Conservation (phyloP, 2,888 invertebrate genomes). For the Synergus japonicus region DNA sequence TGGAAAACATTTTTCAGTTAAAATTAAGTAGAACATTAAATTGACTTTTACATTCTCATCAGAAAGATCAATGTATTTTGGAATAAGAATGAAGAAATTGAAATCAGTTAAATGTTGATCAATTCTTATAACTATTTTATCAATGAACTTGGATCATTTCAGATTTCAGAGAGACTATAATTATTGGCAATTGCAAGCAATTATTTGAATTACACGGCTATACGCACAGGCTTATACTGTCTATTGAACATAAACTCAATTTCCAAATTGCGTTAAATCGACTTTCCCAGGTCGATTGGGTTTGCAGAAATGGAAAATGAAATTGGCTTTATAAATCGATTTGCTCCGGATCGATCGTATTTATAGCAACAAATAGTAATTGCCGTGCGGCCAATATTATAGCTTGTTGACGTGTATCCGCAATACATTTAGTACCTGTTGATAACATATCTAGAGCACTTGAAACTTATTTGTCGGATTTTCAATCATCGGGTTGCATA, state of each 20-base stretch:
- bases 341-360: neutral
- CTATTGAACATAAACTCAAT: neutral
- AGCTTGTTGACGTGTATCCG: constrained; percentile 23
- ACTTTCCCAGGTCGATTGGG: constrained; percentile 9
- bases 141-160: too few species aligned
- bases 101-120: too few species aligned
- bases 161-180: too few species aligned
- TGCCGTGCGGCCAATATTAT: constrained; percentile 6
- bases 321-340: constrained; percentile 26
- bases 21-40: neutral
- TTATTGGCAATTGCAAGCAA: too few species aligned
- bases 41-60: too few species aligned
- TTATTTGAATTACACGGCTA: too few species aligned
- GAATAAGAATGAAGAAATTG: too few species aligned
- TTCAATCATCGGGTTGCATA: constrained; percentile 19
- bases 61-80: too few species aligned
- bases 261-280: constrained; percentile 17
- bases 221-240: neutral
- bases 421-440: constrained; percentile 40
- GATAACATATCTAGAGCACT: constrained; percentile 41
- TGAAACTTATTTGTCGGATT: constrained; percentile 37
- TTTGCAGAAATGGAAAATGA: constrained; percentile 29
- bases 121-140: too few species aligned
- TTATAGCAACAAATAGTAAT: constrained; percentile 13
- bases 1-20: neutral